Evolutionary conservation across 2,797 vertebrate species (phyloP).

Genomic region (Rhyacichthys aspro): DNA sequence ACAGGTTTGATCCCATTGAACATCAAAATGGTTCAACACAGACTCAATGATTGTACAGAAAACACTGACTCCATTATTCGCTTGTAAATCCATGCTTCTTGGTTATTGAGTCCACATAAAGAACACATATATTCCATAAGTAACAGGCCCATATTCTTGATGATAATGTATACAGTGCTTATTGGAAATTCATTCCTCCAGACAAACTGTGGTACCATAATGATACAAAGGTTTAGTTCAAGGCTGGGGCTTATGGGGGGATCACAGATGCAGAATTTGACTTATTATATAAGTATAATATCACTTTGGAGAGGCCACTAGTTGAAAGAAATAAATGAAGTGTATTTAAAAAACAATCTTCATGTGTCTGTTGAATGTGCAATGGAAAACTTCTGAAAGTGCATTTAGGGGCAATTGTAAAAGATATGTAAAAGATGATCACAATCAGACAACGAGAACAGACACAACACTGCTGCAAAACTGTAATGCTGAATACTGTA

Average conservation of each 20-base stretch:
- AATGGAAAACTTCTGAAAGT: no score
- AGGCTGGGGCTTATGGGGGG: constrained; percentile 22
- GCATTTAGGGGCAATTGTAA: no score
- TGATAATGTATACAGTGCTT: constrained; percentile 42
- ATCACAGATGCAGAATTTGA: background rate
- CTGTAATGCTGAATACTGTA: no score
- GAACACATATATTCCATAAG: constrained; percentile 72
- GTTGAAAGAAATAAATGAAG: no score
- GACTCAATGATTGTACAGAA: constrained; percentile 77
- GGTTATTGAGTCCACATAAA: constrained; percentile 70
- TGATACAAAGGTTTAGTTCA: constrained; percentile 25
- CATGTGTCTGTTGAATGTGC: no score
- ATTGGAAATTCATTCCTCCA: constrained; percentile 36
- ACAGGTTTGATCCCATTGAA: constrained; percentile 79
- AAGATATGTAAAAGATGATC: no score
- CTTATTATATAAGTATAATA: background rate
- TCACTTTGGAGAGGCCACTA: constrained; percentile 1
- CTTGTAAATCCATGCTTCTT: constrained; percentile 79
- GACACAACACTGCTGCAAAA: no score
- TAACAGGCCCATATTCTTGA: constrained; percentile 53
- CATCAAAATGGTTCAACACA: constrained; percentile 76
- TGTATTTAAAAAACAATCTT: no score
- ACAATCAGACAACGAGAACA: no score
- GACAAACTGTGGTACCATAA: constrained; percentile 25
- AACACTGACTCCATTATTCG: constrained; percentile 76